phyloP scores from a whole-genome alignment of 2,797 vertebrate genomes.

The Ctenopoma multispine region DNA sequence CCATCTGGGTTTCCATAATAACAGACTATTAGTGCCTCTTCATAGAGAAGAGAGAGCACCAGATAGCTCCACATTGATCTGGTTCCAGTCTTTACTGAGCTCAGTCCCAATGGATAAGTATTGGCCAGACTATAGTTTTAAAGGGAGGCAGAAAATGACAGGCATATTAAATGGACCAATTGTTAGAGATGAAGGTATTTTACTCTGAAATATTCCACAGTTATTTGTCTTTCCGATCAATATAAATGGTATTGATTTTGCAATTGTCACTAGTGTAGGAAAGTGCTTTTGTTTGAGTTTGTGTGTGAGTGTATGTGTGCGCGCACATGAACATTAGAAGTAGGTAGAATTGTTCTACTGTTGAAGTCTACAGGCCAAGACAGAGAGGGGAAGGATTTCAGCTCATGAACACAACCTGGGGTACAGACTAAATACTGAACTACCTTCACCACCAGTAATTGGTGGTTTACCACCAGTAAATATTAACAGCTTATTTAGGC shows the following conservation, averaged over 20 bases:
- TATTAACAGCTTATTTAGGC: no score
- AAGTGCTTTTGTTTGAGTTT: neutral
- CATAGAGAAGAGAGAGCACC: slow-evolving; percentile 54
- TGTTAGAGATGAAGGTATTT: slow-evolving; percentile 56
- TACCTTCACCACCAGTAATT: neutral
- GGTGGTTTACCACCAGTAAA: no score
- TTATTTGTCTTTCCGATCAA: slow-evolving; percentile 58
- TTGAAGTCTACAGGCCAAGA: slow-evolving; percentile 10
- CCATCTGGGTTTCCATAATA: slow-evolving; percentile 71
- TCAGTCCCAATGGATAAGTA: slow-evolving; percentile 46
- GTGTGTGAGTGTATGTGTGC: slow-evolving; percentile 9
- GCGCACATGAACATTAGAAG: neutral
- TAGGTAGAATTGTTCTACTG: neutral
- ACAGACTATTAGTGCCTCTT: slow-evolving; percentile 64
- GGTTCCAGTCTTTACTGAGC: slow-evolving; percentile 59
- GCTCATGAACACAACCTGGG: neutral
- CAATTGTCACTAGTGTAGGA: slow-evolving; percentile 18
- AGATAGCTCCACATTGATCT: slow-evolving; percentile 77
- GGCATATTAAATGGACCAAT: slow-evolving; percentile 45
- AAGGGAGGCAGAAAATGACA: slow-evolving; percentile 46
- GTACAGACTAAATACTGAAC: neutral
- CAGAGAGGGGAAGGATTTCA: neutral
- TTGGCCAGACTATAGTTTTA: slow-evolving; percentile 43
- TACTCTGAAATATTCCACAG: slow-evolving; percentile 49
- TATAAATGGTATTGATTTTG: slow-evolving; percentile 60